Conservation (phyloP, 2,113 vertebrate genomes). For the Penelope pileata region DNA sequence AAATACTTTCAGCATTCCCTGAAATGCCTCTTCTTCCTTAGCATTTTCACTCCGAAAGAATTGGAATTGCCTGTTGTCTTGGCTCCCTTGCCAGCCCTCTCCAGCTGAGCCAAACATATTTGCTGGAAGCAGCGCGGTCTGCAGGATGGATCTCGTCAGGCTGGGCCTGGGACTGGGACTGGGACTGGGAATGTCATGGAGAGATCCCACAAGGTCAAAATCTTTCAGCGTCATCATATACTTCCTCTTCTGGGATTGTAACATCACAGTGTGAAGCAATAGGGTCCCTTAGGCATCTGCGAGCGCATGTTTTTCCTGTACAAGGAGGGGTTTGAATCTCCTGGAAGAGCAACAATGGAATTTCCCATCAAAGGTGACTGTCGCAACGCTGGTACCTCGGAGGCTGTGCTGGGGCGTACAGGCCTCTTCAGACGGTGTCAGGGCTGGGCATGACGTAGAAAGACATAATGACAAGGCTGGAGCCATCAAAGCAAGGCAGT, state of each 20-base stretch:
- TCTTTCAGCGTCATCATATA: background rate
- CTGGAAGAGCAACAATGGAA: slow-evolving; percentile 21
- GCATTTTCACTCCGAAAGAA: background rate
- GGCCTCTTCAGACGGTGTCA: background rate
- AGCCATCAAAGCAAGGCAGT: background rate
- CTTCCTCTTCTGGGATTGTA: slow-evolving; percentile 38
- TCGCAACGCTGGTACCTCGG: background rate
- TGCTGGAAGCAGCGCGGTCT: background rate
- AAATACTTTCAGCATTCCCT: background rate
- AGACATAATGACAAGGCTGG: background rate
- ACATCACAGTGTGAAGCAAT: background rate
- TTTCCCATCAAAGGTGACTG: slow-evolving; percentile 31
- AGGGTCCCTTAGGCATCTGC: background rate
- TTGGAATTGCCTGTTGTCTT: background rate
- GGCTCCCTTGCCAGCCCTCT: background rate
- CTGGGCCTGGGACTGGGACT: background rate
- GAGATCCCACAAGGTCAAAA: slow-evolving; percentile 12
- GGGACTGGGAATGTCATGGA: background rate
- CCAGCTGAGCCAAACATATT: background rate
- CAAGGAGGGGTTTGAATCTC: background rate
- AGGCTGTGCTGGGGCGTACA: background rate
- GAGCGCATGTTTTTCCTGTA: slow-evolving; percentile 24
- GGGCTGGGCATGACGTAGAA: background rate
- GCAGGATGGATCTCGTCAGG: background rate
- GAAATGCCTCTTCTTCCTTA: background rate